Conservation (phyloP, 2,888 invertebrate genomes). For the Mythimna ferrago region DNA sequence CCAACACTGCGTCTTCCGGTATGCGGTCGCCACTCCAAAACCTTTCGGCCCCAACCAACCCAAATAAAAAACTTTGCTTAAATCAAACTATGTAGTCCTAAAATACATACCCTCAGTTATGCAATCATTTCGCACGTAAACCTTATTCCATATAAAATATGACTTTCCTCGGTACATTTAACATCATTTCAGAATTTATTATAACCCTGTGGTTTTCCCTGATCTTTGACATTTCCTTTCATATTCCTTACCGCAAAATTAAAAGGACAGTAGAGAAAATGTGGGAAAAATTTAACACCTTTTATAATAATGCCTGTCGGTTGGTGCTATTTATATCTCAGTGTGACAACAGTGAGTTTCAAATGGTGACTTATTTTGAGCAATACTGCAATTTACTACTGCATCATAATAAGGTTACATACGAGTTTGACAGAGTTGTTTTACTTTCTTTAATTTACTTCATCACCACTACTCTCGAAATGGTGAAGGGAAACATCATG, state of each 20-base stretch:
- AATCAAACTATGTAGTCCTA: background rate
- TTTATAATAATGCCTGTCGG: background rate
- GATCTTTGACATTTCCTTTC: conserved; percentile 41
- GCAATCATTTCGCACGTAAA: conserved; percentile 2
- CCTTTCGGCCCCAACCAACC: no score
- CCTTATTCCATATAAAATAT: conserved; percentile 29
- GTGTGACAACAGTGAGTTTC: background rate
- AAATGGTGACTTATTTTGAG: no score
- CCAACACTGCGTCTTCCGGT: no score
- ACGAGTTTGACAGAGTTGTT: no score
- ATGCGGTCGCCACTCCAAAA: no score
- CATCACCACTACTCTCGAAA: no score
- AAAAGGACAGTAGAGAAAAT: background rate
- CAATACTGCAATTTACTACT: no score
- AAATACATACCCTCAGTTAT: background rate
- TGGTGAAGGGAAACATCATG: no score
- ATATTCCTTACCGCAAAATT: conserved; percentile 15
- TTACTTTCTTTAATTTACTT: no score
- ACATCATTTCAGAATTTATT: conserved; percentile 43
- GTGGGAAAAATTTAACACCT: background rate
- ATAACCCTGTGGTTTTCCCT: conserved; percentile 23
- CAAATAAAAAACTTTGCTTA: no score
- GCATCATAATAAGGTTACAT: no score
- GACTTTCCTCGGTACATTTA: conserved; percentile 30
- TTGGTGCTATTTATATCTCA: background rate